These are phyloP conservation scores for Atherinomorus stipes DNA, from an alignment of 2,113 vertebrate genomes.

Conservation along the genomic window DNA sequence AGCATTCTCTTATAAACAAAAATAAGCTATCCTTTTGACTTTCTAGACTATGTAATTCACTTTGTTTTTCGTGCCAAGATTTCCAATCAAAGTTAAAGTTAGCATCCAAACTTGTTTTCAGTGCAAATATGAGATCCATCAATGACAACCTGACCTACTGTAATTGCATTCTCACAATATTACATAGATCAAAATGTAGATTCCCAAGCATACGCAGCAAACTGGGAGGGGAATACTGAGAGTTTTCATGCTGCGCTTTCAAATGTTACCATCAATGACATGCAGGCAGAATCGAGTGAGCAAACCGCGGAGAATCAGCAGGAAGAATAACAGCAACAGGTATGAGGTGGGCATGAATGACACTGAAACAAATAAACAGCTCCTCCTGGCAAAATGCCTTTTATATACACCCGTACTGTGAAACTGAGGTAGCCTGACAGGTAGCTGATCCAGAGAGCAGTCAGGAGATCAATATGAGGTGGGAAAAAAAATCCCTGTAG, in stretches of 20 bases:
- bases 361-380: background rate
- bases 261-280: slow-evolving; percentile 2
- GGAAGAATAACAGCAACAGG: slow-evolving; percentile 32
- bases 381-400: slow-evolving; percentile 15
- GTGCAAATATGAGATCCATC: background rate
- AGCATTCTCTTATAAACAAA: no score
- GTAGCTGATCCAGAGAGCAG: slow-evolving; percentile 42
- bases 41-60: no score
- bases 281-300: background rate
- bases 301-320: slow-evolving; percentile 34
- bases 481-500: slow-evolving; percentile 6
- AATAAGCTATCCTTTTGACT: no score
- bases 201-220: background rate
- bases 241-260: background rate
- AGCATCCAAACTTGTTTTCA: background rate
- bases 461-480: slow-evolving; percentile 32
- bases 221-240: slow-evolving; percentile 17
- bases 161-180: background rate
- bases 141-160: background rate
- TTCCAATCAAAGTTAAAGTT: background rate
- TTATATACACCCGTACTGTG: slow-evolving; percentile 6
- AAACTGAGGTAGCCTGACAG: slow-evolving; percentile 52
- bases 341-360: slow-evolving; percentile 11
- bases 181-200: background rate
- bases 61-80: background rate